These are phyloP conservation scores for Rhinogobius similis DNA, from an alignment of 2,113 vertebrate species.

Conservation along the genomic window DNA sequence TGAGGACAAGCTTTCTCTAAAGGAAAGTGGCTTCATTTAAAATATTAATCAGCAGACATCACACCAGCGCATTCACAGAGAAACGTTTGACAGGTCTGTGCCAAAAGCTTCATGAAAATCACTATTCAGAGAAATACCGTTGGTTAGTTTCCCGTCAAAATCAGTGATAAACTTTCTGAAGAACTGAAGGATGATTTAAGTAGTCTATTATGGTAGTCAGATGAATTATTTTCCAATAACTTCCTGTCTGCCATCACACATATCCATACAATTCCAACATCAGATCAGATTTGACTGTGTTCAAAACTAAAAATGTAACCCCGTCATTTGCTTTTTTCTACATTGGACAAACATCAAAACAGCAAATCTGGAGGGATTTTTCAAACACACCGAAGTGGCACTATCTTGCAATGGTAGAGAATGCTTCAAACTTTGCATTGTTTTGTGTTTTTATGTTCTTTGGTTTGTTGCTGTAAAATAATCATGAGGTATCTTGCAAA, in stretches of 20 bases:
- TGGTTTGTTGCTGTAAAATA: too few relatives aligned
- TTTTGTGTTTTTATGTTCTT: too few relatives aligned
- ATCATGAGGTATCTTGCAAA: too few relatives aligned
- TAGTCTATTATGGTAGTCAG: too few relatives aligned
- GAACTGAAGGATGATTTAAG: background rate
- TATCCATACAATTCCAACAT: background rate
- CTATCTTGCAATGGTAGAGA: too few relatives aligned
- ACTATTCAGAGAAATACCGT: background rate
- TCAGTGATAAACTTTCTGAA: background rate
- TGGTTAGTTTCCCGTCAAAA: too few relatives aligned
- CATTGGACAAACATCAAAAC: too few relatives aligned
- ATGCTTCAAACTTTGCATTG: too few relatives aligned
- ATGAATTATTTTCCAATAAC: too few relatives aligned
- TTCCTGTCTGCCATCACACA: background rate
- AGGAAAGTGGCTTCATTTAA: constrained; percentile 12
- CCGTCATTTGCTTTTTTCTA: background rate
- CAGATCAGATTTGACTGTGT: background rate
- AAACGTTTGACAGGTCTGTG: constrained; percentile 15
- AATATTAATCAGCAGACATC: constrained; percentile 14
- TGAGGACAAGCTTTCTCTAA: background rate
- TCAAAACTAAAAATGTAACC: background rate
- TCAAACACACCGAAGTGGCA: too few relatives aligned
- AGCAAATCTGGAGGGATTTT: too few relatives aligned
- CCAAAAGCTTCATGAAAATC: constrained; percentile 24
- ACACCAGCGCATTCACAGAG: constrained; percentile 15